These are phyloP conservation scores for Barypeithes pellucidus DNA, from an alignment of 2,888 invertebrate genomes.

Conservation along the genomic window DNA sequence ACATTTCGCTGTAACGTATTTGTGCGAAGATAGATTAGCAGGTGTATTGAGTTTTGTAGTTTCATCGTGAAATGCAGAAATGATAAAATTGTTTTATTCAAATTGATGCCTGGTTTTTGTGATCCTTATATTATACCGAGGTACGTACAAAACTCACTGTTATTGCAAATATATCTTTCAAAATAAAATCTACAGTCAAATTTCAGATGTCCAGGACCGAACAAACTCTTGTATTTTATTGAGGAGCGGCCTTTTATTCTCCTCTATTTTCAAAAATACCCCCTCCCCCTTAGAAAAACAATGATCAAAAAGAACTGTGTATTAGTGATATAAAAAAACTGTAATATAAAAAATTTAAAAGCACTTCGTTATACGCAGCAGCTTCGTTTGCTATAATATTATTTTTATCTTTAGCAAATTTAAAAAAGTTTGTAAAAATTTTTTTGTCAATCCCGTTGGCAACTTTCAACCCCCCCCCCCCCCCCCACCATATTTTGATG, in stretches of 20 bases:
- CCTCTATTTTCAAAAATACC: neutral
- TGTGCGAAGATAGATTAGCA: too few species aligned
- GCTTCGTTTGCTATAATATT: conserved; percentile 58
- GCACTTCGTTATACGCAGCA: conserved; percentile 67
- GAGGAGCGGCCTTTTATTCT: neutral
- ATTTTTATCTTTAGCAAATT: conserved; percentile 39
- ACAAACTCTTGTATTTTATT: too few species aligned
- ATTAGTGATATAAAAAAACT: conserved; percentile 37
- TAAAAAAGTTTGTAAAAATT: conserved; percentile 60
- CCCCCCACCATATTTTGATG: conserved; percentile 18
- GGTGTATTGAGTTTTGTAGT: too few species aligned
- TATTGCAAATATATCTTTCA: too few species aligned
- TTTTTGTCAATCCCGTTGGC: conserved; percentile 64
- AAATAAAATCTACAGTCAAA: too few species aligned
- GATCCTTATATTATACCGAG: too few species aligned
- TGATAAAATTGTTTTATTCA: too few species aligned
- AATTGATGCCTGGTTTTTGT: too few species aligned
- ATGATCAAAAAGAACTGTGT: conserved; percentile 36
- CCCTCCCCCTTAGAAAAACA: conserved; percentile 1
- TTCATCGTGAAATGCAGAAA: too few species aligned
- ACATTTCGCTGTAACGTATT: too few species aligned
- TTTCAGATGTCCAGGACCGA: too few species aligned
- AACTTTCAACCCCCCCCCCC: conserved; percentile 15
- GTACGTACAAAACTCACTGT: too few species aligned
- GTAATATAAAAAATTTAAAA: conserved; percentile 34